A percentile compares a stretch with the other conserved stretches of the same genome.
These are phyloP conservation scores for Hylaeus volcanicus DNA, from an alignment of 1,140 invertebrate genomes.

Conservation along the genomic window DNA sequence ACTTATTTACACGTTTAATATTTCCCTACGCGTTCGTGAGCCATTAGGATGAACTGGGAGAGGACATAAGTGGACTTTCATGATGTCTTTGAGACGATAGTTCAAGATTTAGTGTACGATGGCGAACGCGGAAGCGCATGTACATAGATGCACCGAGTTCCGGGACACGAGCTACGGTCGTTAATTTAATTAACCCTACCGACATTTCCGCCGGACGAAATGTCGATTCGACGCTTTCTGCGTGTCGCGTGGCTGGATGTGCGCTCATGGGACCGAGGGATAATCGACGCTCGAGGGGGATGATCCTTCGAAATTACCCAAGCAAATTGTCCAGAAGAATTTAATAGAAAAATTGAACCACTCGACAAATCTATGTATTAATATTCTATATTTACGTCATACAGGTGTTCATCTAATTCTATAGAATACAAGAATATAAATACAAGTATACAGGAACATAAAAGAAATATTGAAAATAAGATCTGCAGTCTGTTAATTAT, in stretches of 20 bases:
- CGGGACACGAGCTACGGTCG: constrained; percentile 30
- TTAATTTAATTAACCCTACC: constrained; percentile 66
- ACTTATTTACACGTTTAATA: too few species aligned
- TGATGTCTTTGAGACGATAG: constrained; percentile 19
- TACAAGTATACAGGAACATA: too few species aligned
- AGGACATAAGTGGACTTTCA: constrained; percentile 28
- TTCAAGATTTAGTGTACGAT: constrained; percentile 10
- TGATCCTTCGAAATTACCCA: constrained; percentile 10
- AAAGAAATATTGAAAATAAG: too few species aligned
- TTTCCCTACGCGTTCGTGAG: too few species aligned
- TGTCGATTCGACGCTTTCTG: constrained; percentile 43
- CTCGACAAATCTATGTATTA: too few species aligned
- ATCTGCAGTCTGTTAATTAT: too few species aligned
- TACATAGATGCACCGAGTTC: constrained; percentile 2
- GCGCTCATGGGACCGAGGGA: neutral
- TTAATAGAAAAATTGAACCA: too few species aligned
- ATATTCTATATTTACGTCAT: too few species aligned
- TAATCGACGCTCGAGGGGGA: neutral
- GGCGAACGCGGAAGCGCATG: neutral
- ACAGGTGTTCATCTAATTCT: too few species aligned
- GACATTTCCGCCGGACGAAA: constrained; percentile 63
- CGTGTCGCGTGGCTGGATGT: constrained; percentile 5
- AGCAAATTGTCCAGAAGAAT: too few species aligned
- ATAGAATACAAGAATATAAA: too few species aligned
- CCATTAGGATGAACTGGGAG: neutral